These are phyloP conservation scores for Hyposoter didymator DNA, from an alignment of 2,888 invertebrate species.

Conservation along the genomic window DNA sequence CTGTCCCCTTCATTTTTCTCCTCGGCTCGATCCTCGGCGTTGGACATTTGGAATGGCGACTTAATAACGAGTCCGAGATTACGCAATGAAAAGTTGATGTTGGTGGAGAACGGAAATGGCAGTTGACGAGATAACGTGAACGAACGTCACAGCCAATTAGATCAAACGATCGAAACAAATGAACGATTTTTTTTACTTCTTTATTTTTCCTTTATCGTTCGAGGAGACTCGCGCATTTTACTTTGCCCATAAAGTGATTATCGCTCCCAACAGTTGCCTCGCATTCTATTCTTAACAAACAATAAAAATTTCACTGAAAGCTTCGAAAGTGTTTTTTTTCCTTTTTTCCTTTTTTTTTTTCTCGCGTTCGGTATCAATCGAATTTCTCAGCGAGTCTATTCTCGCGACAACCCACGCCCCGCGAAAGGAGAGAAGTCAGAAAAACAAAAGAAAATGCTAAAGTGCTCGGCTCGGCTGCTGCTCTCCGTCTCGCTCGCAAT, in stretches of 20 bases:
- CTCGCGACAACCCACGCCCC: constrained; percentile 10
- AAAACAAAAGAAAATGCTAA: constrained; percentile 21
- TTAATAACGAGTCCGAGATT: constrained; percentile 29
- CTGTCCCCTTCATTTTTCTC: constrained; percentile 32
- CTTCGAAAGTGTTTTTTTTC: neutral
- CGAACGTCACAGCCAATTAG: constrained; percentile 38
- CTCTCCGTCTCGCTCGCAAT: neutral
- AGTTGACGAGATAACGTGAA: constrained; percentile 36
- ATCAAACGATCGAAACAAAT: constrained; percentile 43
- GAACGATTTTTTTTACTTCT: constrained; percentile 7
- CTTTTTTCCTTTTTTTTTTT: constrained; percentile 18
- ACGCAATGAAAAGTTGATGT: constrained; percentile 42
- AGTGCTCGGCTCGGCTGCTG: too few species aligned
- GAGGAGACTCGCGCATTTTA: neutral
- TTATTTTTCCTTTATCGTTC: neutral
- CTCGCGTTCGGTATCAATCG: constrained; percentile 17
- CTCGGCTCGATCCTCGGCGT: constrained; percentile 32
- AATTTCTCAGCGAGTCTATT: constrained; percentile 32
- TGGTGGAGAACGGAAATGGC: constrained; percentile 49
- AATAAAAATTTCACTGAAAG: constrained; percentile 19
- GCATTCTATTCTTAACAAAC: constrained; percentile 18
- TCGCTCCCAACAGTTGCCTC: neutral
- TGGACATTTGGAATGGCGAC: constrained; percentile 34
- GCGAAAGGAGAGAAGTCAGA: constrained; percentile 1
- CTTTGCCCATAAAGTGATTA: neutral